These are phyloP conservation scores for Cyclargus thomasi DNA, from an alignment of 1,140 invertebrate species.

Conservation along the genomic window DNA sequence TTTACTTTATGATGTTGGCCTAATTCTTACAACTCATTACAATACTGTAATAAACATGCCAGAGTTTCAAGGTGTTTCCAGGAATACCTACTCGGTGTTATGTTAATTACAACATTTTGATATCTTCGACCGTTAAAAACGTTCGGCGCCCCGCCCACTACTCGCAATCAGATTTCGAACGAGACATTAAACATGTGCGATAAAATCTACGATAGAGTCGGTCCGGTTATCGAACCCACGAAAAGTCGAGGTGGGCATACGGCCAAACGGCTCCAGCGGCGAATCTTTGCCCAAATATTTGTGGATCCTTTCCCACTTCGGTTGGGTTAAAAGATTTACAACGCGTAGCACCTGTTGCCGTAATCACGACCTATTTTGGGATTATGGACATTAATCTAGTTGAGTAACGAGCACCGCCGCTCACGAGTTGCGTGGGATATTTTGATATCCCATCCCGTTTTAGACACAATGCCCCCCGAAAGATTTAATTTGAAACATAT, in stretches of 20 bases:
- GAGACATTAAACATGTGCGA: background rate
- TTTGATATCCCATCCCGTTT: background rate
- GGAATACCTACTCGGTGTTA: background rate
- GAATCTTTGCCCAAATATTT: background rate
- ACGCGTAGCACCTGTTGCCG: slow-evolving; percentile 1
- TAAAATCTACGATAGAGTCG: background rate
- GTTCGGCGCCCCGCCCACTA: background rate
- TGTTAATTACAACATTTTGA: background rate
- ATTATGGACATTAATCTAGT: slow-evolving; percentile 12
- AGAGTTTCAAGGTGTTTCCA: background rate
- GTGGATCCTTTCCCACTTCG: slow-evolving; percentile 3
- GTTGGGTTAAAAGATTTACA: slow-evolving; percentile 1
- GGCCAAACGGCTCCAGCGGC: background rate
- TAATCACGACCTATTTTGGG: slow-evolving; percentile 13
- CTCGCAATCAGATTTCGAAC: background rate
- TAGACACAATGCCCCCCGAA: background rate
- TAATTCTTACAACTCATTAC: background rate
- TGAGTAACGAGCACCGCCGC: background rate
- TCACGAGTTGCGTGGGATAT: slow-evolving; percentile 13
- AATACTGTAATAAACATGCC: background rate
- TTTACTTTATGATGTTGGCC: background rate
- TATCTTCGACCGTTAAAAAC: background rate
- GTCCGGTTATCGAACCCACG: background rate
- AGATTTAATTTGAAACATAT: background rate
- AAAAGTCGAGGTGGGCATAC: background rate